Percentiles rank a stretch among this genome's conserved stretches.
These are phyloP conservation scores for Himalopsyche tibetana DNA, from an alignment of 2,888 invertebrate genomes.

Conservation along the genomic window DNA sequence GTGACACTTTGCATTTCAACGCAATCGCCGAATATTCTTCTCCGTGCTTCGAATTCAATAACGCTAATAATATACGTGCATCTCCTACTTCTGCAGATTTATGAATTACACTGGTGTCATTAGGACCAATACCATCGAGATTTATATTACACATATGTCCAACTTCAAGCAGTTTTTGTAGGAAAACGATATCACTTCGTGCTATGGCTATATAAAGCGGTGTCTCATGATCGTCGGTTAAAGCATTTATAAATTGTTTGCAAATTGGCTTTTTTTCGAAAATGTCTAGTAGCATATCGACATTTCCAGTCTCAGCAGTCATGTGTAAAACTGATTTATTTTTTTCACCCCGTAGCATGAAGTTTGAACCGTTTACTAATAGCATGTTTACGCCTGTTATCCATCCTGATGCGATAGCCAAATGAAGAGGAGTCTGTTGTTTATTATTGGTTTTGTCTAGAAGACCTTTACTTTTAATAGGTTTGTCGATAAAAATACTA, in stretches of 20 bases:
- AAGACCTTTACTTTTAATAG: background rate
- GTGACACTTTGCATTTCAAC: background rate
- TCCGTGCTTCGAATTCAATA: background rate
- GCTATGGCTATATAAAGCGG: background rate
- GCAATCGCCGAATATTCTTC: too few relatives aligned
- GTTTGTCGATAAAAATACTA: background rate
- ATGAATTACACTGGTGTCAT: background rate
- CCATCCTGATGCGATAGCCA: background rate
- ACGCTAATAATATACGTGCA: background rate
- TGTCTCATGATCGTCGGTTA: too few relatives aligned
- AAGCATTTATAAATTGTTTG: background rate
- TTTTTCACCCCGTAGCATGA: background rate
- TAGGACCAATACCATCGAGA: background rate
- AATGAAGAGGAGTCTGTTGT: background rate
- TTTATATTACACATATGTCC: too few relatives aligned
- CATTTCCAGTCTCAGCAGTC: background rate
- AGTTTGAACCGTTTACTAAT: background rate
- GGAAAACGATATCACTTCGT: too few relatives aligned
- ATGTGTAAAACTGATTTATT: constrained; percentile 36
- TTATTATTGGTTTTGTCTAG: background rate
- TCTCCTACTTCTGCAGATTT: background rate
- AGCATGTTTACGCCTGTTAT: background rate
- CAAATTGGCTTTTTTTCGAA: background rate
- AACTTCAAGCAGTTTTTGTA: background rate
- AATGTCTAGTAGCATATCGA: background rate